Base-by-base conservation (phyloP, 2,888 invertebrate genomes). In the Podotricha telesiphe region DNA sequence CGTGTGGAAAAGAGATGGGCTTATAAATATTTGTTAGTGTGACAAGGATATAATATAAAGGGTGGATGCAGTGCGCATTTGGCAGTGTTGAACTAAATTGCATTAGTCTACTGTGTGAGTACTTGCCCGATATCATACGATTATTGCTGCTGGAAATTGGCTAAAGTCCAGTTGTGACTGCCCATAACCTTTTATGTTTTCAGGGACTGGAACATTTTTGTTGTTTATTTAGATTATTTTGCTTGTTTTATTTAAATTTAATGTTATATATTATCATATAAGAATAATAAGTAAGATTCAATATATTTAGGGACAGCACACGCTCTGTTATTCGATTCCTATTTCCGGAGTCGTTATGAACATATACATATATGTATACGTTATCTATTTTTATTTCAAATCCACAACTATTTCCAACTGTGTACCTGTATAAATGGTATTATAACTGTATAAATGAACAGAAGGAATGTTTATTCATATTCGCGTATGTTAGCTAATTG, bases 61-160 rank as follows among this genome's bases (percentile, higher is more conserved):
- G 76, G 68, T 65, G 68, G 71, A 69, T 74, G 88, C 87, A 88
- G 77, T 82, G 84, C 81, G 81, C 84, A 85, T 81, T 88, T 84
- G 83, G 80, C 80, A 78, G 73, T 79, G 85, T 82, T 82, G 79
- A 81, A 82, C 80, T 84, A 87, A 89, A 91, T 90, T 91, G 89
- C 87, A 91, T 90, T 90, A 87, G 82, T 77, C 78, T 79, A 81
- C 81, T 81, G 78, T 83, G 82, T 84, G 80, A 74, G 75, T 73
- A 79, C 80, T 76, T 79, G 81, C 73, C 74, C 73, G 71, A 74
- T 71, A 70, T 65, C 65, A 66, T 50, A 28, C 45, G 53, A 47
- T 72, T 53, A 66, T 55, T 68, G 66, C 62, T 42, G 53, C 56
- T 64, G 51, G 67, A 66, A 64, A 66, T 69, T 55, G 70, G 69